Conservation (phyloP, 64 coral and sea anemone species). For the Catalaphyllia jardinei region DNA sequence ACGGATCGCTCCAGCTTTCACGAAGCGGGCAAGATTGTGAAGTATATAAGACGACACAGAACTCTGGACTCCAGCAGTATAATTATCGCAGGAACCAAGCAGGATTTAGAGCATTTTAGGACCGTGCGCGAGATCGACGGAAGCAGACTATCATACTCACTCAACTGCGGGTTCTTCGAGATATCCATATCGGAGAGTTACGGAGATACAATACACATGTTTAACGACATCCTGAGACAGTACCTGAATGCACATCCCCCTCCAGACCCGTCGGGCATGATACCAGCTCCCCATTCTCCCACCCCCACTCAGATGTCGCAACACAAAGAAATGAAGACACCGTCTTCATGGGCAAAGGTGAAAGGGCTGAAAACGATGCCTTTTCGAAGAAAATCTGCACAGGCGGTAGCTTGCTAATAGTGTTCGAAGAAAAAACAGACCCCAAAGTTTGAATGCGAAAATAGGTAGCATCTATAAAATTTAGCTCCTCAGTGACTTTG, state of each 20-base stretch:
- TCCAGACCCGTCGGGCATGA: slow-evolving; percentile 2
- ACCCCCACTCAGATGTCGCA: background rate
- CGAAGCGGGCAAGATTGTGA: slow-evolving; percentile 71
- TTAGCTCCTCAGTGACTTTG: too few species aligned
- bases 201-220: slow-evolving; percentile 67
- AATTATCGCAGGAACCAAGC: slow-evolving; percentile 80
- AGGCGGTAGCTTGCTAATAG: slow-evolving; percentile 4
- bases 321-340: slow-evolving; percentile 54
- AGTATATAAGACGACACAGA: slow-evolving; percentile 71
- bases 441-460: too few species aligned
- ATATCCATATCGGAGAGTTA: slow-evolving; percentile 83
- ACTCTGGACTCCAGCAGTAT: slow-evolving; percentile 76
- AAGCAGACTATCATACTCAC: slow-evolving; percentile 53
- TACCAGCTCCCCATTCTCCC: background rate
- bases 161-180: slow-evolving; percentile 82
- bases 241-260: slow-evolving; percentile 25
- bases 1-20: slow-evolving; percentile 75
- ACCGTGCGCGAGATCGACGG: slow-evolving; percentile 76
- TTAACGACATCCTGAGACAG: slow-evolving; percentile 63
- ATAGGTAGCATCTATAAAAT: too few species aligned
- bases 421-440: too few species aligned
- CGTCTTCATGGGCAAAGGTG: slow-evolving; percentile 69
- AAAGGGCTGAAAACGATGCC: slow-evolving; percentile 65
- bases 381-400: slow-evolving; percentile 58
- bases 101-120: slow-evolving; percentile 80